Base-by-base conservation (phyloP, 2,888 invertebrate species). In the Dorcus parallelipipedus region DNA sequence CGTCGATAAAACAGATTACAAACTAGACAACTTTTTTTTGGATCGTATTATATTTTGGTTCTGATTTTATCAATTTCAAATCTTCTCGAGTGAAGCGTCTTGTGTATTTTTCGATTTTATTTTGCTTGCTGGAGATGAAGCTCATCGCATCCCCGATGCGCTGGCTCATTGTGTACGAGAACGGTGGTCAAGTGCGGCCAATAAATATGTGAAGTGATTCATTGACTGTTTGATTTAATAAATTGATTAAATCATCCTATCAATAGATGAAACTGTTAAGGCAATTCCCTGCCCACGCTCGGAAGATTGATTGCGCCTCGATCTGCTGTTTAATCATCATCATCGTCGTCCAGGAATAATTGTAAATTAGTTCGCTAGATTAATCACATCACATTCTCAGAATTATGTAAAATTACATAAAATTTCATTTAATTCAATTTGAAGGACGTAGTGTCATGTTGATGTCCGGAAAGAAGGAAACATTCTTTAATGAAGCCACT, bases 261-360 rank as follows among this genome's bases (percentile, higher is more conserved):
- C 73, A 75, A 76, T 76, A 74, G 73, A 76, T 74, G 72, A 67
- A 74, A 72, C 73, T 75, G 76, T 76, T 75, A 71, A 76, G 73
- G 73, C 73, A 74, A 75, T 73, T 73, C 69, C 66, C 61, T 54
- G 63, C 63, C 66, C 60, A 67, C 65, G 66, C 60, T 58, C 61
- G 63, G 62, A 62, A 63, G 62, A 64, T 62, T 62, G 66, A 68
- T 68, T 64, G 66, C 65, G 66, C 20, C 48, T 54, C 54, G 54
- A 54, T 54, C 48, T 14, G 2, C 9, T 38, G 38, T 52, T 38
- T 33, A 33, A 52, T 26, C 45, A 45, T 45, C 45, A 9, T 17
- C 45, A 7, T 45, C 45, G 14, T 17, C 20, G 38, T 47, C 6
- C 20, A 51, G n/a, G 20, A 6, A 10, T 14, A 14, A 14, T 8